Conservation (phyloP, 37 sponge, comb jelly and placozoan genomes). For the Crambe crambe region DNA sequence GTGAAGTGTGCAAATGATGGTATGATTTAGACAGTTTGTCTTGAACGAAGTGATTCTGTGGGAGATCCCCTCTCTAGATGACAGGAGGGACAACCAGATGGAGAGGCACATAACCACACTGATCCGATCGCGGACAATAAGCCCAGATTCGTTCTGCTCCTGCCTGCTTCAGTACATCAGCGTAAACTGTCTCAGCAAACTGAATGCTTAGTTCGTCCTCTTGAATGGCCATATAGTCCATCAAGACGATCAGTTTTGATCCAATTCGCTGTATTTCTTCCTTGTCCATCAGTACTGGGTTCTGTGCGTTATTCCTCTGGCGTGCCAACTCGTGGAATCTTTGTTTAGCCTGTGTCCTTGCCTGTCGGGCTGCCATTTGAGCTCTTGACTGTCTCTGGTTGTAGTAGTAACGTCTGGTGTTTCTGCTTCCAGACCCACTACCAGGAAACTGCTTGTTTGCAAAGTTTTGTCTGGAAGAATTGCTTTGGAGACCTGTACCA, state of each 20-base stretch:
- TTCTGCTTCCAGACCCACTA: no score
- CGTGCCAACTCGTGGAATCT: slow-evolving; percentile 75
- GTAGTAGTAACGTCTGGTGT: slow-evolving; percentile 50
- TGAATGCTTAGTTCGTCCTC: slow-evolving; percentile 69
- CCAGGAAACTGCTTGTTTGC: neutral
- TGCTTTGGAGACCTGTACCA: slow-evolving; percentile 29
- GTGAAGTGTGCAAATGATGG: no score
- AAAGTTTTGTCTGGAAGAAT: neutral
- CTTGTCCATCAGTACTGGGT: slow-evolving; percentile 66
- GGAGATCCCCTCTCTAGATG: no score
- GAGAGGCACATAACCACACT: slow-evolving; percentile 69
- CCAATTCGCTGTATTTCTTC: slow-evolving; percentile 77
- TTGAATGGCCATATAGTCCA: slow-evolving; percentile 71
- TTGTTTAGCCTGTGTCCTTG: slow-evolving; percentile 60
- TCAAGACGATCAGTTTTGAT: slow-evolving; percentile 68
- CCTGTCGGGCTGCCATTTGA: slow-evolving; percentile 35
- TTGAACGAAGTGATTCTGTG: no score
- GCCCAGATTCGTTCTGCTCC: slow-evolving; percentile 79
- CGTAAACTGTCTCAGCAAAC: slow-evolving; percentile 68
- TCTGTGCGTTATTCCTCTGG: slow-evolving; percentile 44
- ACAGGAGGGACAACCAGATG: slow-evolving; percentile 76
- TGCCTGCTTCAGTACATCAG: slow-evolving; percentile 70
- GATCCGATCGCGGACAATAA: slow-evolving; percentile 61
- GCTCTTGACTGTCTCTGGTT: slow-evolving; percentile 31
- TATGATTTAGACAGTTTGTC: no score